Evolutionary conservation across 35 echinoderm and acorn worm genomes (phyloP), one percentile per base, ranked within the genome.

Genomic region (Lytechinus pictus): DNA sequence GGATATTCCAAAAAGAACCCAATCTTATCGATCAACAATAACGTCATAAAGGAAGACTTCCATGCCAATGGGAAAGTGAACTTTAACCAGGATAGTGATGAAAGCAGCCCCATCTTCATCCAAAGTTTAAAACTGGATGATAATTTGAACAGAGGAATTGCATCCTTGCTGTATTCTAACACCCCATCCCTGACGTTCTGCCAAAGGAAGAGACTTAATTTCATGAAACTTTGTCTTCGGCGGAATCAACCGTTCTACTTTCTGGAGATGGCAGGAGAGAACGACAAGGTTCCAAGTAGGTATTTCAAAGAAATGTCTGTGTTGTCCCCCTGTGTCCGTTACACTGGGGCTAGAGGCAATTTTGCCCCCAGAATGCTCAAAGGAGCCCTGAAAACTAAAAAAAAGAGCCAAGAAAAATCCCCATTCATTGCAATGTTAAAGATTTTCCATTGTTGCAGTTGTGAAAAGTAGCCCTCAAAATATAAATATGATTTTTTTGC

Each of bases 161-260:
- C 88, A 90, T 90, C 88, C 3, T 27, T 90, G 92, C 24, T 57
- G 92, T 93, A 55, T 93, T 93, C 54, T 5, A 55, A 57, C 92
- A 27, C n/a, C 10, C 92, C 92, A 13, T 57, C 55, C 53, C 28
- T 57, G 55, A 55, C 92, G 9, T 57, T 54, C 11, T 93, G 92
- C 27, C 92, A 93, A 54, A 93, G 92, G 52, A 54, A 57, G 92
- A 33, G 92, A 57, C 92, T 93, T 44, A 93, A 93, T 57, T 93
- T 93, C 14, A 93, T 93, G 92, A 96, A 96, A 95, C 92, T 96
- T 21, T 95, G 94, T 61, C 94, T 96, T n/a, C 96, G 96, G 44
- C 86, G 94, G 19, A 94, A 86, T 19, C 96, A 96, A 86, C 96
- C 96, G 4, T 96, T 96, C 89, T 96, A 96, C 94, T 96, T 95